Evolutionary conservation across 64 coral and sea anemone genomes (phyloP).

Genomic region (Exaiptasia diaphana): DNA sequence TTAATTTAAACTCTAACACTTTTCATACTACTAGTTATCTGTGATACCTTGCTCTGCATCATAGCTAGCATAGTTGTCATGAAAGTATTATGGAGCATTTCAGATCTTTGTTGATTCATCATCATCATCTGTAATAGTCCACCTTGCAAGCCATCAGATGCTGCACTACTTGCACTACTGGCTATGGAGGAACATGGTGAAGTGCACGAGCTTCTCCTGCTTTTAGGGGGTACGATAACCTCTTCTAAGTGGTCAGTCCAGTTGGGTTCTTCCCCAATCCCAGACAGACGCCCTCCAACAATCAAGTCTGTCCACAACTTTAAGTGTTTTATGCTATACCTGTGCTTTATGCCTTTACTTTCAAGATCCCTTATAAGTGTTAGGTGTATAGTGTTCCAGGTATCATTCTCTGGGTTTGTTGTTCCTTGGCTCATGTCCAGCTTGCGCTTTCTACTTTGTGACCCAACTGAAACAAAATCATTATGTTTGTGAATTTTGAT

Average conservation of each 20-base stretch:
- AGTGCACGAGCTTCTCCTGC: neutral
- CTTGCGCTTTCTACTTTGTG: neutral
- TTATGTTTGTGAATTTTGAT: no score
- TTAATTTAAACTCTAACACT: no score
- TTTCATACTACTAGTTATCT: no score
- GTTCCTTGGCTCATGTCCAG: neutral
- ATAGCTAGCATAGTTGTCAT: no score
- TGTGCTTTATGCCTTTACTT: slow-evolving; percentile 21
- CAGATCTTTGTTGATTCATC: no score
- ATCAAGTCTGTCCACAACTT: slow-evolving; percentile 43
- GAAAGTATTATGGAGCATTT: no score
- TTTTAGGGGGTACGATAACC: slow-evolving; percentile 11
- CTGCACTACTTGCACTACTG: no score
- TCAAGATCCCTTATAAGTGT: slow-evolving; percentile 25
- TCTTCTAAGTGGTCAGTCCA: slow-evolving; percentile 25
- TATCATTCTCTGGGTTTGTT: slow-evolving; percentile 22
- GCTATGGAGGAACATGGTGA: no score
- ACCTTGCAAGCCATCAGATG: no score
- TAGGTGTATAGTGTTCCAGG: slow-evolving; percentile 36
- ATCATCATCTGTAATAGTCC: no score
- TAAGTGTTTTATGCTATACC: slow-evolving; percentile 34
- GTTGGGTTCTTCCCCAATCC: slow-evolving; percentile 27
- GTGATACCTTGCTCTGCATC: no score
- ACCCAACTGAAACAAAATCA: no score
- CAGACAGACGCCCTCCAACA: slow-evolving; percentile 7